A percentile compares a stretch with the other conserved stretches of the same genome.
Conservation (phyloP, 2,888 invertebrate genomes). For the Mythimna vitellina region DNA sequence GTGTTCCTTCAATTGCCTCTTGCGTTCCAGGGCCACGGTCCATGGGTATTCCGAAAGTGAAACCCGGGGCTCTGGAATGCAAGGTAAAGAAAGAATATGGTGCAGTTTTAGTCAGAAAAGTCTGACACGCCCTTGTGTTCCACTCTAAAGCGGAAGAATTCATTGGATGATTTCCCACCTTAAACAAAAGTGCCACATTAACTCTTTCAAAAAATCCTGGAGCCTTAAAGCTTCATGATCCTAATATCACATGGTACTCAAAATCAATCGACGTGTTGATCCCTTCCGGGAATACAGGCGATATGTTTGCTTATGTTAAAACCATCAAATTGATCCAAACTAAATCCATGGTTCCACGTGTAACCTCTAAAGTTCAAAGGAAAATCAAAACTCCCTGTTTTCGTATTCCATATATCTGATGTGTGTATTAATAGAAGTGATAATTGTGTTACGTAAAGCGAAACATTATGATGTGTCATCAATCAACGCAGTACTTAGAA, state of each 20-base stretch:
- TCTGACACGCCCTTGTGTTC: no score
- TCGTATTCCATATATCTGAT: constrained; percentile 2
- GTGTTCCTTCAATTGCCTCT: no score
- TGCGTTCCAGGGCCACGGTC: no score
- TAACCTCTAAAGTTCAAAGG: not conserved
- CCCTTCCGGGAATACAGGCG: not conserved
- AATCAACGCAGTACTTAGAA: constrained; percentile 62
- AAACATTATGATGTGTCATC: constrained; percentile 53
- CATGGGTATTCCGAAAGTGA: no score
- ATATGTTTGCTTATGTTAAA: no score
- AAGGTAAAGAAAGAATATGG: no score
- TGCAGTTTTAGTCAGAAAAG: no score
- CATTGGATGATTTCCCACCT: no score
- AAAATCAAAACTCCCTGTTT: not conserved
- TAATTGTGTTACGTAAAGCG: constrained; percentile 34
- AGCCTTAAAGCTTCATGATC: not conserved
- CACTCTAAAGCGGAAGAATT: no score
- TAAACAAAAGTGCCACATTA: no score
- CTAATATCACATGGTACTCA: not conserved
- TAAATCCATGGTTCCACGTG: not conserved
- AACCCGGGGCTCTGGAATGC: no score
- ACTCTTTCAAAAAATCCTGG: no score
- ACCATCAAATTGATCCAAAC: not conserved
- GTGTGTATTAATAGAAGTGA: constrained; percentile 33
- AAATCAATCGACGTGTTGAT: not conserved